These are phyloP conservation scores for Paralvinella palmiformis DNA, from an alignment of 1,140 invertebrate species.

Conservation along the genomic window DNA sequence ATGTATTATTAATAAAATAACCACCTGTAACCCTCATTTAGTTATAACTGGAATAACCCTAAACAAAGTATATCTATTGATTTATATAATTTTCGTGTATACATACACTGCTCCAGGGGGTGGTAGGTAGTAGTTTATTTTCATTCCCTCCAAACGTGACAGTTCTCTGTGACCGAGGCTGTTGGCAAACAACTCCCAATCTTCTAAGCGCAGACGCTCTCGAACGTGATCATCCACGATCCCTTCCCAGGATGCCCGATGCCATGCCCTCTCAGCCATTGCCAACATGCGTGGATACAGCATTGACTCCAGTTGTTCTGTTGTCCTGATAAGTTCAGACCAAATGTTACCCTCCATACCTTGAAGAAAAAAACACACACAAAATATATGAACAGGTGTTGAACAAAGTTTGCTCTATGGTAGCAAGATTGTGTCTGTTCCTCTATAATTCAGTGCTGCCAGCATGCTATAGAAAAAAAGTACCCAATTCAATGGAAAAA, in stretches of 20 bases:
- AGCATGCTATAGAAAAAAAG: too few relatives aligned
- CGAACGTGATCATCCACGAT: neutral
- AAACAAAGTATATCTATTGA: too few relatives aligned
- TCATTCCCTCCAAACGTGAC: constrained; percentile 25
- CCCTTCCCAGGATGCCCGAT: constrained; percentile 37
- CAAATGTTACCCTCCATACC: constrained; percentile 39
- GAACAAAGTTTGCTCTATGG: too few relatives aligned
- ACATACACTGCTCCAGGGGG: constrained; percentile 30
- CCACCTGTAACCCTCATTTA: too few relatives aligned
- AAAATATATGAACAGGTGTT: too few relatives aligned
- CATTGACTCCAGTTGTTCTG: constrained; percentile 32
- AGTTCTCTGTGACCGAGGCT: constrained; percentile 31
- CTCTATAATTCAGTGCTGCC: too few relatives aligned
- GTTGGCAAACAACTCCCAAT: constrained; percentile 32
- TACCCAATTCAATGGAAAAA: too few relatives aligned
- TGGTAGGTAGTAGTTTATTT: constrained; percentile 32
- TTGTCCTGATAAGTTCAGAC: constrained; percentile 31
- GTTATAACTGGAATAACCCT: too few relatives aligned
- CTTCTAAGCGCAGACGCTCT: neutral
- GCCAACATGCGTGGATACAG: constrained; percentile 38
- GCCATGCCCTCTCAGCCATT: constrained; percentile 41
- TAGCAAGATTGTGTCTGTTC: too few relatives aligned
- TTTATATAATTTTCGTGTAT: neutral
- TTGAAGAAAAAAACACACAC: too few relatives aligned
- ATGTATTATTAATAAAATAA: too few relatives aligned